Conservation (phyloP, 37 sponge, comb jelly and placozoan genomes). For the Mnemiopsis leidyi region DNA sequence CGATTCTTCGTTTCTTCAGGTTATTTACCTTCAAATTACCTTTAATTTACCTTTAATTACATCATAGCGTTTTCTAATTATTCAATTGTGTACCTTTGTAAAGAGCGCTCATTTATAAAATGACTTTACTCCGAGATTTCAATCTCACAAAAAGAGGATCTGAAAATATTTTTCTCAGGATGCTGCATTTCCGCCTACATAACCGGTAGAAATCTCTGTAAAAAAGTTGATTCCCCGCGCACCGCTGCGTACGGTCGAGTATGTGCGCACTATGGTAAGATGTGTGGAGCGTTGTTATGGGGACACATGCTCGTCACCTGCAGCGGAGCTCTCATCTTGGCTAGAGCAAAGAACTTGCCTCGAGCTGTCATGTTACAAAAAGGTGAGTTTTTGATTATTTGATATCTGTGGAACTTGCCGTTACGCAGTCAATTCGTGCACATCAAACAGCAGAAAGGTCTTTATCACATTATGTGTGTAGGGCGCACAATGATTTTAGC, state of each 20-base stretch:
- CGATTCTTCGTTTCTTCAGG: neutral
- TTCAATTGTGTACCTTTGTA: no score
- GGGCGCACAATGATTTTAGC: no score
- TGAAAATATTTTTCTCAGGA: slow-evolving; percentile 3
- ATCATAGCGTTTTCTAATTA: no score
- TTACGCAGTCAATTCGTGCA: no score
- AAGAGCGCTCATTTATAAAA: no score
- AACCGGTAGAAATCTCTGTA: slow-evolving; percentile 20
- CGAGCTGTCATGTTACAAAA: slow-evolving; percentile 13
- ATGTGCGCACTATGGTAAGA: neutral
- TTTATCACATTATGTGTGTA: neutral
- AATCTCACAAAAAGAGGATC: no score
- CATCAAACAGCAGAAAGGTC: neutral
- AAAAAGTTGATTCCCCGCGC: neutral
- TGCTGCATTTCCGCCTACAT: neutral
- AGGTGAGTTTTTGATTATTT: slow-evolving; percentile 21
- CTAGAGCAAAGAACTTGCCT: neutral
- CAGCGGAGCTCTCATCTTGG: neutral
- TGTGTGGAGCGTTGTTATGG: slow-evolving; percentile 2
- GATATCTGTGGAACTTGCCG: no score
- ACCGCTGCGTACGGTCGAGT: neutral
- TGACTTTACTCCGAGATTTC: no score
- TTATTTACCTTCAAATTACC: no score
- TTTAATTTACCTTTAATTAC: no score
- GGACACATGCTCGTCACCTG: slow-evolving; percentile 11